Percentiles rank a stretch among this genome's conserved stretches.
phyloP scores from a whole-genome alignment of 2,113 vertebrate species.

The Scatophagus argus region DNA sequence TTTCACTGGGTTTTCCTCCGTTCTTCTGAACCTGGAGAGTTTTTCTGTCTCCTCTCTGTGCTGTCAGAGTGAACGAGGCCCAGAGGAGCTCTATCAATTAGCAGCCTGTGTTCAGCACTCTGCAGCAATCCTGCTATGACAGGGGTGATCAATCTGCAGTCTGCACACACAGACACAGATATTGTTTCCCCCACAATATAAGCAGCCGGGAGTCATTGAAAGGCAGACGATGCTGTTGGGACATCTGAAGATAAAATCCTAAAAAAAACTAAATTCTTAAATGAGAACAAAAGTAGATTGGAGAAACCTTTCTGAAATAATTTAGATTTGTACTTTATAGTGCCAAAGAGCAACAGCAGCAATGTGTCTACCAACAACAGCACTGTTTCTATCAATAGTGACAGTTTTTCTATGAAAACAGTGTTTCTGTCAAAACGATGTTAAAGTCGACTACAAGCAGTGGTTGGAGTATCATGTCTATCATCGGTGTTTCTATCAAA shows the following conservation, averaged over 20 bases:
- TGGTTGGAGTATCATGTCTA: too few species aligned
- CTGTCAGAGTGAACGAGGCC: slow-evolving; percentile 44
- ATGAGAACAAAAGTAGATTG: background rate
- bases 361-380: background rate
- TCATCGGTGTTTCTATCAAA: background rate
- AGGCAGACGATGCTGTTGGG: slow-evolving; percentile 1
- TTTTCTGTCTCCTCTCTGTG: slow-evolving; percentile 44
- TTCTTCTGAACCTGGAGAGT: slow-evolving; percentile 33
- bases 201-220: slow-evolving; percentile 13
- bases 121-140: slow-evolving; percentile 63
- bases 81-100: slow-evolving; percentile 71
- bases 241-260: background rate
- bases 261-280: background rate
- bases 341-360: too few species aligned
- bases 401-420: too few species aligned
- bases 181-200: slow-evolving; percentile 5
- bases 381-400: background rate
- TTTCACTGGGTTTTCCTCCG: background rate
- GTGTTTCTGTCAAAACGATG: background rate
- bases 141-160: slow-evolving; percentile 67
- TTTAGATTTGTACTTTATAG: background rate
- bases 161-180: slow-evolving; percentile 13
- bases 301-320: background rate
- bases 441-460: too few species aligned
- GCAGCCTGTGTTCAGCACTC: slow-evolving; percentile 57